phyloP scores from a whole-genome alignment of 2,113 vertebrate species.

The Cynocephalus volans region DNA sequence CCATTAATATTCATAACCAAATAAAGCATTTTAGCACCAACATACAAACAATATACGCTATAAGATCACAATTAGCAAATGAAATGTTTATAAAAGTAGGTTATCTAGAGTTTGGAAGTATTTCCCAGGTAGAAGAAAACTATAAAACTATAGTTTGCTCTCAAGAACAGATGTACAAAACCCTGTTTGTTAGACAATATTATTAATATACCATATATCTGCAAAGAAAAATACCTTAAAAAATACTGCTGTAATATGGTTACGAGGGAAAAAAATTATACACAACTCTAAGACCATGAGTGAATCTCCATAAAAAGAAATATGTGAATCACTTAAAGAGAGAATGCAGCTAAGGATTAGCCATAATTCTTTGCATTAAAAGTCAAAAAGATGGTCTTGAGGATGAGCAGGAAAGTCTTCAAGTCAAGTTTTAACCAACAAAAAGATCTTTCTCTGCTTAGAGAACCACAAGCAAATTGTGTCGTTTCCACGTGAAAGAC shows the following conservation, averaged over 20 bases:
- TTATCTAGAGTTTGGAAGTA: constrained; percentile 40
- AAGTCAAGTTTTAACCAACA: constrained; percentile 7
- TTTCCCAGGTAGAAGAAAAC: constrained; percentile 5
- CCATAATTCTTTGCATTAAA: neutral
- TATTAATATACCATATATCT: constrained; percentile 11
- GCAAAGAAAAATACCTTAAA: constrained; percentile 48
- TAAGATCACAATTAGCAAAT: constrained; percentile 34
- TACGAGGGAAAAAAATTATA: neutral
- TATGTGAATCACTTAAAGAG: neutral
- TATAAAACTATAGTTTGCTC: constrained; percentile 8
- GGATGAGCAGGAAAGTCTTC: neutral
- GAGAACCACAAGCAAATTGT: neutral
- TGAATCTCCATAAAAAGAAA: neutral
- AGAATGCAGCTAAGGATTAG: constrained; percentile 25
- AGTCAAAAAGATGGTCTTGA: constrained; percentile 2
- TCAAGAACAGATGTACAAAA: constrained; percentile 30
- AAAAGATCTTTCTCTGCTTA: neutral
- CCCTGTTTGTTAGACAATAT: neutral
- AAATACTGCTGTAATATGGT: neutral
- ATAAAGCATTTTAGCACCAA: constrained; percentile 60
- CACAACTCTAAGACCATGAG: neutral
- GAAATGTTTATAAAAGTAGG: constrained; percentile 29
- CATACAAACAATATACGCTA: constrained; percentile 59
- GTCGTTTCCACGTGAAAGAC: neutral
- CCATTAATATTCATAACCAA: neutral